Evolutionary conservation across 1,140 invertebrate genomes (phyloP).

Genomic region (Cydia pomonella): DNA sequence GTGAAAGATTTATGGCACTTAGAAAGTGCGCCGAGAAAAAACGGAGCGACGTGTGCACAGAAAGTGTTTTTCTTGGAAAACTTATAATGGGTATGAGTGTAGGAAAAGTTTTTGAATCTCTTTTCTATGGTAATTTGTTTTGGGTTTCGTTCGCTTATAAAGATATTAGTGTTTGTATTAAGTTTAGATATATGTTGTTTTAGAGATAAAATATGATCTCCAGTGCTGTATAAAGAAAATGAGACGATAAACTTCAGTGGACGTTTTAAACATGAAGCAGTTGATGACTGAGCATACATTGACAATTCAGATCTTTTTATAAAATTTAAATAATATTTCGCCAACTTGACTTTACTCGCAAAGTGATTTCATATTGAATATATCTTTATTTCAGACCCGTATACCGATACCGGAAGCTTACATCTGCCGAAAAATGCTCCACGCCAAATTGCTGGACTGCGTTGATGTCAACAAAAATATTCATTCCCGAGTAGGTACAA

Average conservation of each 20-base stretch:
- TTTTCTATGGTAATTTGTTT: conserved; percentile 81
- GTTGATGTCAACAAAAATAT: too few relatives aligned
- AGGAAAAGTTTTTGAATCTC: conserved; percentile 75
- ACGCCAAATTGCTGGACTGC: too few relatives aligned
- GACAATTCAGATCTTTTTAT: too few relatives aligned
- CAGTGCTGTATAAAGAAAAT: not conserved
- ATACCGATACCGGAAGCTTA: too few relatives aligned
- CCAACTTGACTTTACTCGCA: too few relatives aligned
- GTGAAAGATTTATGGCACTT: conserved; percentile 79
- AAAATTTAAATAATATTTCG: too few relatives aligned
- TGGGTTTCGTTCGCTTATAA: conserved; percentile 62
- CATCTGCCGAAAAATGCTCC: too few relatives aligned
- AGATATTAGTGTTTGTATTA: conserved; percentile 57
- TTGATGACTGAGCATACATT: not conserved
- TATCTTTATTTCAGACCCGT: too few relatives aligned
- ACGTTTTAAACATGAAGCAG: not conserved
- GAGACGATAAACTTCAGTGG: not conserved
- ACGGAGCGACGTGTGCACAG: conserved; percentile 77
- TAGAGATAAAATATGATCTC: not conserved
- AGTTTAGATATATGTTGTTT: conserved; percentile 22
- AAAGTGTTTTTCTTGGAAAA: conserved; percentile 79
- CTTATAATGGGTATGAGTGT: conserved; percentile 79
- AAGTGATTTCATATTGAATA: too few relatives aligned
- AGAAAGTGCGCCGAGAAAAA: conserved; percentile 79
- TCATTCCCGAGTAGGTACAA: too few relatives aligned